Base-by-base conservation (phyloP, 2,113 vertebrate genomes). In the Pterocles orientalis region DNA sequence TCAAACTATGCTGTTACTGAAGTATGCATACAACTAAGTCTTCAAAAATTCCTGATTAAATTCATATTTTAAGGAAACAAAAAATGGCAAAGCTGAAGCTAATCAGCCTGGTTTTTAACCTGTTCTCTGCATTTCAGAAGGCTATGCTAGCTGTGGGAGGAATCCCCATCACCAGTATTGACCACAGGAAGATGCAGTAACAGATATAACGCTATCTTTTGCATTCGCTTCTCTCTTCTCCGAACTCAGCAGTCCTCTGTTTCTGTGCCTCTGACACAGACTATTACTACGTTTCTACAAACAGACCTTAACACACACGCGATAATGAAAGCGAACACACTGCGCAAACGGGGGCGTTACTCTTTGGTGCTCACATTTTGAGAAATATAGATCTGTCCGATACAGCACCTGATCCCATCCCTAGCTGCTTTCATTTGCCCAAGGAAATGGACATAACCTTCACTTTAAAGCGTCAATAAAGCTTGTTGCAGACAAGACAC, bases 371-470 rank as follows among this genome's bases (percentile, higher is more conserved):
- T 25, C 36, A 21, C 58, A 17, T 93, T 95, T 54, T 53, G 91
- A 95, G 88, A 92, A 91, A 94, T 72, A 80, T 71, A 94, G 70
- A 97, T 76, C 83, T 9, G 5, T 95, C 97, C 96, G 97, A 92
- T 26, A 53, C 80, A 97, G 96, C 97, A 99, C 98, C 98, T 98
- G 98, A 98, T 98, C 96, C 95, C 73, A 93, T 94, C 97, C 97
- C 97, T 95, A 20, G 93, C 81, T 75, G 97, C 97, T 98, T 97
- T 96, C 97, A 98, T 97, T 96, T 98, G 97, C 95, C 95, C 97
- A 96, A 97, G 95, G 97, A 99, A 98, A 98, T 75, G 94, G 98
- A 98, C 97, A 95, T 87, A 98, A 97, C 97, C 97, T 98, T 98
- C 96, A 92, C 97, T 97, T 92, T 53, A 70, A 97, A 97, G 96